Percentiles rank a stretch among this genome's conserved stretches.
phyloP scores from a whole-genome alignment of 2,888 invertebrate species.

The Oxystoma pomonae region DNA sequence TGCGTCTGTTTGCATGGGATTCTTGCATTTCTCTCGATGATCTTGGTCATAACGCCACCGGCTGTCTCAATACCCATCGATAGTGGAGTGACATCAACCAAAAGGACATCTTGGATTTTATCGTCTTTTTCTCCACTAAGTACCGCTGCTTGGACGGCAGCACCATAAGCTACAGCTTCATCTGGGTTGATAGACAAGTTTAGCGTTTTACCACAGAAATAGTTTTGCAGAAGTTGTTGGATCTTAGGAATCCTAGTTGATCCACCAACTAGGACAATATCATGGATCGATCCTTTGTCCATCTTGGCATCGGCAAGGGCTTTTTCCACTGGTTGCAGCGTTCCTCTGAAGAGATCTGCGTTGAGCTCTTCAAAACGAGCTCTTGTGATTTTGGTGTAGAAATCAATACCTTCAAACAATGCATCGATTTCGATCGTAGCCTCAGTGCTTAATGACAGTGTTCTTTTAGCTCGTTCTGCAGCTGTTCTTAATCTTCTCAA shows the following conservation, averaged over 20 bases:
- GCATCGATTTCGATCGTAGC: neutral
- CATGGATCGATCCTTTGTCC: conserved; percentile 71
- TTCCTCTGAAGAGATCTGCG: conserved; percentile 64
- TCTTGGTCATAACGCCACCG: conserved; percentile 72
- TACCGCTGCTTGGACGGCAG: conserved; percentile 43
- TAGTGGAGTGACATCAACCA: conserved; percentile 65
- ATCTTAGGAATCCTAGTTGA: conserved; percentile 78
- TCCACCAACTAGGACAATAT: conserved; percentile 79
- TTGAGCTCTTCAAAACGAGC: conserved; percentile 65
- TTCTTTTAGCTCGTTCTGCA: neutral
- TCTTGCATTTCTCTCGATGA: conserved; percentile 55
- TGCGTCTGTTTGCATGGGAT: conserved; percentile 56
- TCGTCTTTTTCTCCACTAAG: conserved; percentile 54
- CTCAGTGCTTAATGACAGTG: neutral
- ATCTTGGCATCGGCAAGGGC: conserved; percentile 77
- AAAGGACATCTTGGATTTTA: conserved; percentile 68
- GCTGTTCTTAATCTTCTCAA: neutral
- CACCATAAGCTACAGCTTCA: conserved; percentile 45
- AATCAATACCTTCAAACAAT: no score
- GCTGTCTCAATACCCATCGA: conserved; percentile 76
- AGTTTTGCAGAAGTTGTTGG: conserved; percentile 68
- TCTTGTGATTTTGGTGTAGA: neutral
- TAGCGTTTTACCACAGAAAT: conserved; percentile 58
- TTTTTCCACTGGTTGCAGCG: conserved; percentile 66
- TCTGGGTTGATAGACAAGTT: conserved; percentile 45